Conservation (phyloP, 2,797 vertebrate species). For the Pseudotriccus pelzelni region DNA sequence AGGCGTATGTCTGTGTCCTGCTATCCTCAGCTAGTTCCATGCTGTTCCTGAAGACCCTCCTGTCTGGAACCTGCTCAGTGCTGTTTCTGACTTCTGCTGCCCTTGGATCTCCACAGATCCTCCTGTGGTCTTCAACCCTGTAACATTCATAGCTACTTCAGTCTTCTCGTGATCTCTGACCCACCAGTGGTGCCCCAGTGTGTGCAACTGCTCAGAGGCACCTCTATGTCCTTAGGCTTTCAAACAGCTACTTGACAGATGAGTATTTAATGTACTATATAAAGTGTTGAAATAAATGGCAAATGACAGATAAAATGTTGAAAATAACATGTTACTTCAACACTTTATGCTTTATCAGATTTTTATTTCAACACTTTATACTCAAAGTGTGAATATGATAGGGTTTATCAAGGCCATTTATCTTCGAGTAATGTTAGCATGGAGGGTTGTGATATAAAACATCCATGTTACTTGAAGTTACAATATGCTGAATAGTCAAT, state of each 20-base stretch:
- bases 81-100: background rate
- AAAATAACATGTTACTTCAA: constrained; percentile 53
- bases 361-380: constrained; percentile 57
- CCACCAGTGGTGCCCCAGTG: background rate
- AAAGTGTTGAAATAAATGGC: constrained; percentile 52
- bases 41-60: background rate
- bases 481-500: background rate
- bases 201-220: background rate
- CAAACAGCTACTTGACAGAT: background rate
- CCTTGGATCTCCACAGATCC: background rate
- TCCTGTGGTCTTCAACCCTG: background rate
- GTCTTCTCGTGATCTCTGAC: background rate
- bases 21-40: rapidly evolving
- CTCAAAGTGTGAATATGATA: constrained; percentile 47
- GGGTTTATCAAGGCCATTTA: constrained; percentile 58
- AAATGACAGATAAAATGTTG: constrained; percentile 67
- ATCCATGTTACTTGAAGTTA: background rate
- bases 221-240: background rate
- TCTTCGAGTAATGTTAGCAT: constrained; percentile 44
- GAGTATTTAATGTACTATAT: constrained; percentile 2
- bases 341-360: constrained; percentile 54
- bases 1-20: rapidly evolving
- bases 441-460: constrained; percentile 10
- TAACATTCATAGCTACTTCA: background rate
- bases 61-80: background rate